Evolutionary conservation across 2,797 vertebrate species (phyloP).

Genomic region (Lagothrix lagotricha): DNA sequence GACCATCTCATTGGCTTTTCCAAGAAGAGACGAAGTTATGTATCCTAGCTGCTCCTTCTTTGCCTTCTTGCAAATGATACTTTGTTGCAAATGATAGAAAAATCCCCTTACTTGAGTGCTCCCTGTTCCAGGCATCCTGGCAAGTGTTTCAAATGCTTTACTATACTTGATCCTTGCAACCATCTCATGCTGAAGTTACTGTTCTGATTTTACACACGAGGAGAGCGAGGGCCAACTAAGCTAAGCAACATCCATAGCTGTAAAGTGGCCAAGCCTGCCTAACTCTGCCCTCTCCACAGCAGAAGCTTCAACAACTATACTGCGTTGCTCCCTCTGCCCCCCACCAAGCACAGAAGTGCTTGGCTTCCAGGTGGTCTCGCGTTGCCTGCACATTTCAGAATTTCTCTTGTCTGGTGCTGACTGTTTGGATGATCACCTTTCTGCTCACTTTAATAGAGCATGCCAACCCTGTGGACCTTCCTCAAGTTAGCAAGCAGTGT

Average conservation of each 20-base stretch:
- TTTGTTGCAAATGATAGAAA: neutral
- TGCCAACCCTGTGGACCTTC: neutral
- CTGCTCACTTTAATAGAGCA: accelerated
- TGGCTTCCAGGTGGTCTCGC: neutral
- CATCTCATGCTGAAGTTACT: accelerated
- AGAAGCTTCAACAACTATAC: accelerated
- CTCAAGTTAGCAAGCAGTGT: accelerated
- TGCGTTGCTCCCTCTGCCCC: accelerated
- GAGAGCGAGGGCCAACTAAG: neutral
- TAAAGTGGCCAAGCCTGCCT: neutral
- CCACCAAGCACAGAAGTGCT: too few relatives aligned
- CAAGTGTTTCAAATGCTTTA: neutral
- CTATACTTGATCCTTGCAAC: too few relatives aligned
- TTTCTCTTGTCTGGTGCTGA: too few relatives aligned
- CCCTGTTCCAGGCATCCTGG: accelerated
- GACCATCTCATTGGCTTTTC: neutral
- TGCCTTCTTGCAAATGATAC: neutral
- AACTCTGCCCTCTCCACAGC: accelerated
- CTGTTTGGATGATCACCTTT: neutral
- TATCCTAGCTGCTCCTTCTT: neutral
- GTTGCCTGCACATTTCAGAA: neutral
- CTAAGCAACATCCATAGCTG: neutral
- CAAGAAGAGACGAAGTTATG: neutral
- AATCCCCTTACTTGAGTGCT: accelerated
- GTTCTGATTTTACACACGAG: neutral